Percentiles rank a stretch among this genome's conserved stretches.
Evolutionary conservation across 2,113 vertebrate species (phyloP).

Genomic region (Vulpes lagopus): DNA sequence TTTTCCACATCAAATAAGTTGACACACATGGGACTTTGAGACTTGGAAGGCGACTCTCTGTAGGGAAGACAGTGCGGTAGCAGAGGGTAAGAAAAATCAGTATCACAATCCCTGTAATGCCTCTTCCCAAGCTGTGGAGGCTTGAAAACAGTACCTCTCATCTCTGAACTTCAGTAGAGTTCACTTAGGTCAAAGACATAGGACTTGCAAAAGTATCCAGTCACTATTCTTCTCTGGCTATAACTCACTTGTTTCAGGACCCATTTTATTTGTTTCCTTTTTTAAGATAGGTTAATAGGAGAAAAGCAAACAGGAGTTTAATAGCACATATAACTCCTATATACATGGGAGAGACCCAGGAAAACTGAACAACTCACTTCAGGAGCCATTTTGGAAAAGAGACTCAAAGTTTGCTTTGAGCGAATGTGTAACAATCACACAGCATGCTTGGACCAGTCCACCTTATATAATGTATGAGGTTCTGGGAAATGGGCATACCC

Average conservation of each 20-base stretch:
- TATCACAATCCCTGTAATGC: neutral
- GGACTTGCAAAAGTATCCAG: neutral
- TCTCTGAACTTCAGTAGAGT: neutral
- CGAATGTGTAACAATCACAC: neutral
- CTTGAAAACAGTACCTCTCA: neutral
- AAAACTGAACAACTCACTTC: neutral
- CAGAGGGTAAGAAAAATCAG: neutral
- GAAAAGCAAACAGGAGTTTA: neutral
- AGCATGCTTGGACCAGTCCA: neutral
- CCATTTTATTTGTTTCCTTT: neutral
- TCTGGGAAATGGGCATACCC: neutral
- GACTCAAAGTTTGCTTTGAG: neutral
- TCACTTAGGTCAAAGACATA: neutral
- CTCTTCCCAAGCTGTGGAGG: neutral
- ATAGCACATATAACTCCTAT: neutral
- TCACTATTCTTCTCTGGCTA: neutral
- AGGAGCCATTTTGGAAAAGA: neutral
- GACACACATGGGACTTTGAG: neutral
- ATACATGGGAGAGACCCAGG: neutral
- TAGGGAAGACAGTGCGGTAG: neutral
- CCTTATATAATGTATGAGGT: neutral
- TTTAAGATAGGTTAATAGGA: neutral
- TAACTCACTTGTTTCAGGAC: neutral
- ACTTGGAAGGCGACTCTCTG: neutral
- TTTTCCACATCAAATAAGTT: neutral